Conservation (phyloP, 1,140 invertebrate genomes). For the Drosophila persimilis region DNA sequence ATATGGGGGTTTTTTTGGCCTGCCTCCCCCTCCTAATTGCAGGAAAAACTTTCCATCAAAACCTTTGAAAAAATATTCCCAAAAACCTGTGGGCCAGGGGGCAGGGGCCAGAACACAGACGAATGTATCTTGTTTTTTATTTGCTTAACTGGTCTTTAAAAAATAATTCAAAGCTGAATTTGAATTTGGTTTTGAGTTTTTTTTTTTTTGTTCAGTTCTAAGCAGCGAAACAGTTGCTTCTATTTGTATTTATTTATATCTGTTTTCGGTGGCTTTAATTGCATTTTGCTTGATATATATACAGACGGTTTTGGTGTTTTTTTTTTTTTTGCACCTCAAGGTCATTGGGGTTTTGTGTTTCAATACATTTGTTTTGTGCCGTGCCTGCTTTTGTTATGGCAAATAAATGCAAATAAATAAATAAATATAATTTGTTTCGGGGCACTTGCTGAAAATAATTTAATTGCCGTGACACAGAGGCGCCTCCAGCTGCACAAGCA, state of each 20-base stretch:
- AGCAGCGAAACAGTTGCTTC: slow-evolving; percentile 44
- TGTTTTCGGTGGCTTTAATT: slow-evolving; percentile 27
- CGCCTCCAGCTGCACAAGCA: slow-evolving; percentile 51
- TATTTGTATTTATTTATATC: slow-evolving; percentile 59
- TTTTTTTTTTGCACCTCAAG: slow-evolving; percentile 32
- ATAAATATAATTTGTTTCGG: slow-evolving; percentile 61
- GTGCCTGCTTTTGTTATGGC: slow-evolving; percentile 41
- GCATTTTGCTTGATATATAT: slow-evolving; percentile 41
- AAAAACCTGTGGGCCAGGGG: too few species aligned
- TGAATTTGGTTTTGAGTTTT: neutral
- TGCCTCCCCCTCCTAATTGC: too few species aligned
- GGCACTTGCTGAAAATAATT: slow-evolving; percentile 44
- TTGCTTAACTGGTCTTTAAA: slow-evolving; percentile 39
- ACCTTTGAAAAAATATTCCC: too few species aligned
- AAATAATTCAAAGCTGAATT: slow-evolving; percentile 5
- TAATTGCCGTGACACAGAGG: slow-evolving; percentile 54
- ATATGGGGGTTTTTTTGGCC: too few species aligned
- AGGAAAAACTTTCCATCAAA: too few species aligned
- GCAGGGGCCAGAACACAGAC: neutral
- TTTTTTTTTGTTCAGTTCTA: slow-evolving; percentile 14
- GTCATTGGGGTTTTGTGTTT: slow-evolving; percentile 46
- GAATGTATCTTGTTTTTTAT: slow-evolving; percentile 12
- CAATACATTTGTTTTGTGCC: slow-evolving; percentile 18
- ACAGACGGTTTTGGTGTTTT: neutral
- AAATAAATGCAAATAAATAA: slow-evolving; percentile 58